phyloP scores from a whole-genome alignment of 2,888 invertebrate genomes.

The Ectemnius continuus region DNA sequence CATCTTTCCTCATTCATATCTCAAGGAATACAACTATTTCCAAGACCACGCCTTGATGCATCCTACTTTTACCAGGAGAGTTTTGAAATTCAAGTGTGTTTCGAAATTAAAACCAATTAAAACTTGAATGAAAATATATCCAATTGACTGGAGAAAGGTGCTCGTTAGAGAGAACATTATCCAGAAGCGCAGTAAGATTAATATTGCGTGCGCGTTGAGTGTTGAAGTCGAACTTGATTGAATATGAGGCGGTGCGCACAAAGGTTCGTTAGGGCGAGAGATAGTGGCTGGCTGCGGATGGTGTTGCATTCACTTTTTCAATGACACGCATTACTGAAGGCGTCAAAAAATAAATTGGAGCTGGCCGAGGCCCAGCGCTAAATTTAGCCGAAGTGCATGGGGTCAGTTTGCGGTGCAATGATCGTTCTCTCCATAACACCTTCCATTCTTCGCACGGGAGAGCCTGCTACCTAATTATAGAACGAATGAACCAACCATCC shows the following conservation, averaged over 20 bases:
- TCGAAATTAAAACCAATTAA: too few species aligned
- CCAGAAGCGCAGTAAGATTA: conserved; percentile 1
- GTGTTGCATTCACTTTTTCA: conserved; percentile 7
- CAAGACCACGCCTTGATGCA: too few species aligned
- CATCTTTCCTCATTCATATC: too few species aligned
- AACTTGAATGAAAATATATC: too few species aligned
- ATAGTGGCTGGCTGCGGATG: neutral
- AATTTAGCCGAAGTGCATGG: conserved; percentile 3
- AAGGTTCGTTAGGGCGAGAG: conserved; percentile 3
- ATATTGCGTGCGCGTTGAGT: neutral
- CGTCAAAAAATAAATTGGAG: conserved; percentile 9
- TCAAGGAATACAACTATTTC: too few species aligned
- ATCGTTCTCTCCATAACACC: conserved; percentile 4
- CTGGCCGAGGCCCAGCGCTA: conserved; percentile 1
- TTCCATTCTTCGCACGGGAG: conserved; percentile 2
- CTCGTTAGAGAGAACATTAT: neutral
- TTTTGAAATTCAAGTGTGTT: too few species aligned
- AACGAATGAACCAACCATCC: too few species aligned
- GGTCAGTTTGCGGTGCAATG: conserved; percentile 7
- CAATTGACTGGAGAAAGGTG: too few species aligned
- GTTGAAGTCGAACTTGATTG: neutral
- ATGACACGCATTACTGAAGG: conserved; percentile 9
- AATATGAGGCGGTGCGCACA: neutral
- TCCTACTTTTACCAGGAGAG: too few species aligned
- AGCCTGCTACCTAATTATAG: too few species aligned